Evolutionary conservation across 2,888 invertebrate genomes (phyloP).

Genomic region (Papilio demoleus): DNA sequence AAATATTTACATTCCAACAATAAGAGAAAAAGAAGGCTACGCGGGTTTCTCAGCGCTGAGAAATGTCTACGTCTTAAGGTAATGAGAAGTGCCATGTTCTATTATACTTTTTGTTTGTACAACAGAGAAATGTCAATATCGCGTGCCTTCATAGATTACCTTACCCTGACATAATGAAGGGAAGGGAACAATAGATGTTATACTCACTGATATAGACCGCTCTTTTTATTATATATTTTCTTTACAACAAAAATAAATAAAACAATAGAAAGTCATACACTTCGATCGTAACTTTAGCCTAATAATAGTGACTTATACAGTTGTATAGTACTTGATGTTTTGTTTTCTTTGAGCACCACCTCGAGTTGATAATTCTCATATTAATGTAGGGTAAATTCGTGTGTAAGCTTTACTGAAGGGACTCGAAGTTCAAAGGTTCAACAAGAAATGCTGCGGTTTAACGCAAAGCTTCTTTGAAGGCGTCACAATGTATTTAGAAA

Average conservation of each 20-base stretch:
- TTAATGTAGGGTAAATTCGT: background rate
- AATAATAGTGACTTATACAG: background rate
- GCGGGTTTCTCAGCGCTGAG: conserved; percentile 48
- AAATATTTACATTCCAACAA: conserved; percentile 39
- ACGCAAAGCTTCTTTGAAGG: background rate
- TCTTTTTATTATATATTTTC: background rate
- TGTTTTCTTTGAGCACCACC: background rate
- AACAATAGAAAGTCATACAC: too few species aligned
- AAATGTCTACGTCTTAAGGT: conserved; percentile 51
- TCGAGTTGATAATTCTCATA: background rate
- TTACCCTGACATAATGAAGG: conserved; percentile 20
- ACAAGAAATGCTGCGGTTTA: conserved; percentile 6
- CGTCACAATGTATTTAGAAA: background rate
- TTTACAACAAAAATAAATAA: background rate
- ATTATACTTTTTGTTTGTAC: conserved; percentile 56
- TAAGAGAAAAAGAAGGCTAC: conserved; percentile 54
- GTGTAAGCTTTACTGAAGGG: background rate
- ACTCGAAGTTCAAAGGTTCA: background rate
- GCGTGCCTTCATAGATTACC: conserved; percentile 52
- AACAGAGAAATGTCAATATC: conserved; percentile 65
- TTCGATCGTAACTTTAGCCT: background rate
- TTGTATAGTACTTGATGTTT: background rate
- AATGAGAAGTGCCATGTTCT: conserved; percentile 57
- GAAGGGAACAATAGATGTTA: background rate
- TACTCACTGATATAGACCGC: background rate